Conservation (phyloP, 2,113 vertebrate genomes). For the Oreochromis tanganicae region DNA sequence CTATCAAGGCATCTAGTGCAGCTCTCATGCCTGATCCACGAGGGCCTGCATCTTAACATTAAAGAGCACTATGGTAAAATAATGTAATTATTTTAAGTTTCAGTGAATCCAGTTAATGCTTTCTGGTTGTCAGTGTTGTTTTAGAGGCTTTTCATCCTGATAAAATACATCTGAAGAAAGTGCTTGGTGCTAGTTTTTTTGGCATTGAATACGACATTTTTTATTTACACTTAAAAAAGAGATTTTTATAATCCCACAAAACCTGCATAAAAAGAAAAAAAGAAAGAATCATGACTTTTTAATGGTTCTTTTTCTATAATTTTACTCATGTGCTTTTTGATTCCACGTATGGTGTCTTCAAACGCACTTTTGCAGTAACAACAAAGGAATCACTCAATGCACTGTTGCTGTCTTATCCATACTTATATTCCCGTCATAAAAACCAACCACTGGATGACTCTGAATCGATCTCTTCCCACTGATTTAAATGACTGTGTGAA, state of each 20-base stretch:
- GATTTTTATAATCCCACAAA: not conserved
- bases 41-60: not conserved
- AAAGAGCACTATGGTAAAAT: not conserved
- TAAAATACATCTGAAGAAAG: not conserved
- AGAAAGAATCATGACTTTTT: not conserved
- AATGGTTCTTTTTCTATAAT: not conserved
- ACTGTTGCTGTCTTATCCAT: constrained; percentile 18
- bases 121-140: not conserved
- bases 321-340: not conserved
- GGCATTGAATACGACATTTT: not conserved
- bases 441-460: constrained; percentile 31
- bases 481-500: constrained; percentile 62
- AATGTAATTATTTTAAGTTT: not conserved
- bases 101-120: not conserved
- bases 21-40: not conserved
- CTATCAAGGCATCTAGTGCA: not conserved
- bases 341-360: not conserved
- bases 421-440: constrained; percentile 38
- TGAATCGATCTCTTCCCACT: constrained; percentile 35
- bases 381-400: not conserved
- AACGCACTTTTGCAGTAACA: not conserved
- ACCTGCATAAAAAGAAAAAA: not conserved
- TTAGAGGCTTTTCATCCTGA: not conserved
- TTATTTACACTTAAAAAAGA: not conserved
- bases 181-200: not conserved